Percentiles rank a stretch among this genome's conserved stretches.
Conservation (phyloP, 2,113 vertebrate genomes). For the Neodontobutis hainanensis region DNA sequence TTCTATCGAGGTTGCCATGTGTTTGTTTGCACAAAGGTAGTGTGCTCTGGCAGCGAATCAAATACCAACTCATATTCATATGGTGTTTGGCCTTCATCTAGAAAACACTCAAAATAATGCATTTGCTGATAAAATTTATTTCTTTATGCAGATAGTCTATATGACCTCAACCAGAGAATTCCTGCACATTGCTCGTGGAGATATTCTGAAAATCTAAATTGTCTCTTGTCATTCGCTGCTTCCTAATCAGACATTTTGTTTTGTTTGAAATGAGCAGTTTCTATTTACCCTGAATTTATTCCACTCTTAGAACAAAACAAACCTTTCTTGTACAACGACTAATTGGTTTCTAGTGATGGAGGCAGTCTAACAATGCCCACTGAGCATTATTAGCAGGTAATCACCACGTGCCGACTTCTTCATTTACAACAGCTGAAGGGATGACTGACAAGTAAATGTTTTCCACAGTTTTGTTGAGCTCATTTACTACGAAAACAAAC, state of each 20-base stretch:
- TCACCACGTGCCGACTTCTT: slow-evolving; percentile 29
- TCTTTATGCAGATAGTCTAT: slow-evolving; percentile 4
- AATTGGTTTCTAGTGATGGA: slow-evolving; percentile 30
- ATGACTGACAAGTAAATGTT: slow-evolving; percentile 28
- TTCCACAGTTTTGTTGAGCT: slow-evolving; percentile 15
- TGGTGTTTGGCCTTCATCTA: slow-evolving; percentile 13
- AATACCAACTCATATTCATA: slow-evolving; percentile 22
- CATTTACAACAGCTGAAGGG: slow-evolving; percentile 6
- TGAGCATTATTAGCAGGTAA: slow-evolving; percentile 49
- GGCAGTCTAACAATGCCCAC: slow-evolving; percentile 37
- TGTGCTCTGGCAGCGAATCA: slow-evolving; percentile 19
- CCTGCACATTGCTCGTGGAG: too few species aligned
- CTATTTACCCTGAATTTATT: not conserved
- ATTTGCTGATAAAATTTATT: slow-evolving; percentile 10
- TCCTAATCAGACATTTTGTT: not conserved
- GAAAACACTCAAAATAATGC: slow-evolving; percentile 39
- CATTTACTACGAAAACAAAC: slow-evolving; percentile 26
- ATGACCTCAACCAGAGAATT: not conserved
- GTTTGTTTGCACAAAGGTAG: slow-evolving; percentile 10
- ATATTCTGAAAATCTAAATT: not conserved
- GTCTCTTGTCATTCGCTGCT: not conserved
- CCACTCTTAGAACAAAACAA: slow-evolving; percentile 12
- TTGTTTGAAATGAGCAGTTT: not conserved
- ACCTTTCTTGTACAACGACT: slow-evolving; percentile 13
- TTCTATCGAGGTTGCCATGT: not conserved